Base-by-base conservation (phyloP, 2,888 invertebrate species). In the Molorchus minor region DNA sequence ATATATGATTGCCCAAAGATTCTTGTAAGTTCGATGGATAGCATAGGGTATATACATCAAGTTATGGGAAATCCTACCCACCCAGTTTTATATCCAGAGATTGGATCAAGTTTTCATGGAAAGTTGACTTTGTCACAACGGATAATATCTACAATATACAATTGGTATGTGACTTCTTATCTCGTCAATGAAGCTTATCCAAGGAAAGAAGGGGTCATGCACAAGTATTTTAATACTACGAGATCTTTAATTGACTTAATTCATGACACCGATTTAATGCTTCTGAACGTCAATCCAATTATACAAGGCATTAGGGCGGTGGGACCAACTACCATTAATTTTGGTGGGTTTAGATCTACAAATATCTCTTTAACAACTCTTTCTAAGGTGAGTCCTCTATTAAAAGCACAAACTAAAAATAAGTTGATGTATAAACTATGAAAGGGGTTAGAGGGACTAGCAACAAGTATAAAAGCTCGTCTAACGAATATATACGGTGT, bases 1-100 rank as follows among this genome's bases (percentile, higher is more conserved):
- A 21, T 47, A 10, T 47, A 47, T 8, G 20, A 36, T 10, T 47
- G 47, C 5, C 47, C 47, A 5, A 47, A 17, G 8, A 47, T 47
- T 36, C 8, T 47, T 8, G 33, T 47, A 13, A 13, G 20, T 10
- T 20, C 35, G 2, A 1, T 36, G n/a, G 35, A 33, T 1, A n/a
- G 1, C 17, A 20, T 5, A 3, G 7, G 2, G 0, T 20, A 13
- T 8, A 13, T 15, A 35, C 35, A 47, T 17, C 5, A 15, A 2
- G 8, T 15, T 7, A 1, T 47, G 2, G 47, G 35, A 8, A 47
- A 47, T 20, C 47, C 47, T 5, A 12, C 13, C 12, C 47, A 47
- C 35, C 35, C 35, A 20, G 35, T 36, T 13, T 13, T 47, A 8
- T 7, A 47, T 36, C 47, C 47, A 1, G 35, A 47, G 0, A 2